Evolutionary conservation across 2,797 vertebrate genomes (phyloP), one percentile per base, ranked within the genome.

Genomic region (Chanos chanos): DNA sequence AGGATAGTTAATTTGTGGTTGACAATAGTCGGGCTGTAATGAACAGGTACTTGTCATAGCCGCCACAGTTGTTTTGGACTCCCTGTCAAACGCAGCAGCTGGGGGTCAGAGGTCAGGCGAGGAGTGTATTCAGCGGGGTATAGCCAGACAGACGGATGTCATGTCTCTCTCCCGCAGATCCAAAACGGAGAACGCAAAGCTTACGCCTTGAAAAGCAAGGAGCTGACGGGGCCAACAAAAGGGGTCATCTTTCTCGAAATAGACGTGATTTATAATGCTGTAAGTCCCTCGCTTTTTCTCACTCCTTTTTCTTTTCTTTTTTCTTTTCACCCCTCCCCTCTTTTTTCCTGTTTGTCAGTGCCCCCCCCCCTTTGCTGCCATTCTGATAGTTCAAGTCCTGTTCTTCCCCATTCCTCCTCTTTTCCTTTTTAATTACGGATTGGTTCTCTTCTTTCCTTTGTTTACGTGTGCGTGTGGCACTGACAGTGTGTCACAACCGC

Each of bases 1-100:
- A 92, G 90, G 95, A 94, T 95, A 93, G 92, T 96, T 98, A 93
- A 97, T 97, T 96, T 96, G 91, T 91, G 88, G 89, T 84, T 98
- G 95, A 96, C 95, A 95, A 94, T 84, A 88, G 86, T 89, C 91
- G 88, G 83, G 90, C 93, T 92, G 94, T 98, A 99, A 99, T 99
- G 95, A 99, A 98, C 95, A 99, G 96, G 95, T 99, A 97, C 95
- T 99, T 99, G 96, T 98, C 96, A 99, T 91, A 94, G 93, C 96
- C 96, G 96, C 95, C 95, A 97, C 93, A 96, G 94, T 97, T 99
- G 95, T 99, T 97, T 99, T 94, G 94, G 95, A 94, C 91, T 94
- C 92, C 92, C 92, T 98, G 95, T 99, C 96, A 98, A 92, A 92
- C 90, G 88, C 93, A 94, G 95, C 96, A 94, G 96, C 94, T 92